Conservation (phyloP, 2,797 vertebrate species). For the Valencia hispanica region DNA sequence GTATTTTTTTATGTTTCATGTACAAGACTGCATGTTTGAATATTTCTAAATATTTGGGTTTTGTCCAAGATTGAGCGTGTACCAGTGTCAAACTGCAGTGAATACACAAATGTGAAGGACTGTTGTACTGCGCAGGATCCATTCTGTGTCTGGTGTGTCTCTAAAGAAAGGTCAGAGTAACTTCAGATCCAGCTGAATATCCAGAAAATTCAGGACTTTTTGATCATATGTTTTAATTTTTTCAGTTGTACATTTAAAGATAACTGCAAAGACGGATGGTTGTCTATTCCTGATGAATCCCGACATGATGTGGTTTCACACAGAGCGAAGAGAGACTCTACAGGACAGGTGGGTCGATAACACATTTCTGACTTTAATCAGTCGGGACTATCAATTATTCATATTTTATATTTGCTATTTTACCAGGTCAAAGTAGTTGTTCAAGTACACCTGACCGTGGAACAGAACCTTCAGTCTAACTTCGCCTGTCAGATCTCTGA, state of each 20-base stretch:
- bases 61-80: constrained; percentile 64
- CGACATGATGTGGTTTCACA: constrained; percentile 62
- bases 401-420: neutral
- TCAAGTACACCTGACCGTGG: constrained; percentile 42
- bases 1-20: neutral
- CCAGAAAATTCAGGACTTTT: fast-evolving
- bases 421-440: constrained; percentile 56
- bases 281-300: constrained; percentile 66
- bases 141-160: constrained; percentile 76
- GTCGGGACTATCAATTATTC: neutral
- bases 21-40: neutral
- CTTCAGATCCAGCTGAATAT: neutral
- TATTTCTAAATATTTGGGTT: neutral
- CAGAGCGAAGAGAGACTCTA: constrained; percentile 1
- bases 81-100: constrained; percentile 58
- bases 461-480: neutral
- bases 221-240: neutral
- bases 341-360: constrained; percentile 18
- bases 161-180: constrained; percentile 47
- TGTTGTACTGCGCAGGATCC: constrained; percentile 76
- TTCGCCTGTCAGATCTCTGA: constrained; percentile 58
- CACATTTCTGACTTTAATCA: neutral
- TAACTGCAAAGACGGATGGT: constrained; percentile 66
- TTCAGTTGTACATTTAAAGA: constrained; percentile 66
- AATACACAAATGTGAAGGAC: constrained; percentile 20